These are phyloP conservation scores for Chunga burmeisteri DNA, from an alignment of 2,113 vertebrate genomes.

Conservation along the genomic window DNA sequence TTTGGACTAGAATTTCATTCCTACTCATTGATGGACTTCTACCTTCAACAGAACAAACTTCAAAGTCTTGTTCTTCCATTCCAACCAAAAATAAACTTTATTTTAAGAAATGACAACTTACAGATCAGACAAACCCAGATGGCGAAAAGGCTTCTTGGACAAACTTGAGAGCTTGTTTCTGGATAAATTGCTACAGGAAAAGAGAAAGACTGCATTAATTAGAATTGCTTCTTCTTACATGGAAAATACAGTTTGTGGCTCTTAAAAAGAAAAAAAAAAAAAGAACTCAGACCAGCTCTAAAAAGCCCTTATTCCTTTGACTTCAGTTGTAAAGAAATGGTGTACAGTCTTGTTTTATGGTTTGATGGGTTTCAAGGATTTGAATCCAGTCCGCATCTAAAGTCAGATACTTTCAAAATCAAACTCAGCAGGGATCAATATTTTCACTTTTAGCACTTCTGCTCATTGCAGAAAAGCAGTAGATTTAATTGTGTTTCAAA, in stretches of 20 bases:
- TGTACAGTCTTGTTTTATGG: neutral
- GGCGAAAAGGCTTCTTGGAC: conserved; percentile 90
- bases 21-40: neutral
- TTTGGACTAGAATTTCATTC: neutral
- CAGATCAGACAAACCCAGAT: conserved; percentile 92
- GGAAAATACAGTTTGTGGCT: neutral
- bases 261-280: neutral
- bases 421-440: conserved; percentile 3
- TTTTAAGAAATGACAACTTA: conserved; percentile 80
- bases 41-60: neutral
- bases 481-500: conserved; percentile 17
- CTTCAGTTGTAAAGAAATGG: neutral
- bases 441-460: neutral
- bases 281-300: neutral
- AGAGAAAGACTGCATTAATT: conserved; percentile 56
- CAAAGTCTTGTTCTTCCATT: neutral
- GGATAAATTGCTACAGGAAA: conserved; percentile 89
- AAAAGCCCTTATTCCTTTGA: neutral
- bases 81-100: neutral
- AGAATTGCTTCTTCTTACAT: neutral
- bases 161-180: conserved; percentile 93
- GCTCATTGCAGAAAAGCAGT: neutral
- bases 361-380: neutral
- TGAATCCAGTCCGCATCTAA: neutral
- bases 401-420: neutral